A percentile compares a stretch with the other conserved stretches of the same genome.
These are phyloP conservation scores for Chloroceryle aenea DNA, from an alignment of 2,113 vertebrate genomes.

Conservation along the genomic window DNA sequence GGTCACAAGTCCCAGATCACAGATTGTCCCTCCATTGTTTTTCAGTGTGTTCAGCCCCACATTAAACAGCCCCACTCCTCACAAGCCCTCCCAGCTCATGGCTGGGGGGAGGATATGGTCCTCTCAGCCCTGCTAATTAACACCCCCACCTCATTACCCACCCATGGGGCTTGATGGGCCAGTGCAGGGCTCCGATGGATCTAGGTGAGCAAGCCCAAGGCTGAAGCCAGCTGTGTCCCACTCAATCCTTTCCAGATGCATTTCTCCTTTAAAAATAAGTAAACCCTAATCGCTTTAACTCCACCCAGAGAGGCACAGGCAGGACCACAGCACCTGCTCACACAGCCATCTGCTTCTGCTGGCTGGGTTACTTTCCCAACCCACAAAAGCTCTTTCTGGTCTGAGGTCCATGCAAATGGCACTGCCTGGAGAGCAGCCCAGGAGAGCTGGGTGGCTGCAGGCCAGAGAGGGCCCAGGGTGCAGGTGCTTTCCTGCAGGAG, in stretches of 20 bases:
- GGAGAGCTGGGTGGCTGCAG: neutral
- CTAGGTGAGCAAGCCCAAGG: neutral
- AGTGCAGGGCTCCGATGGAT: neutral
- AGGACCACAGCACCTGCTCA: neutral
- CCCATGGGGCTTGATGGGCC: neutral
- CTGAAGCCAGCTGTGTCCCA: rapidly evolving
- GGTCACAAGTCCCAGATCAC: neutral
- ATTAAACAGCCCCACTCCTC: neutral
- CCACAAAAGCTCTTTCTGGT: neutral
- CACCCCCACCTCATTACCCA: neutral
- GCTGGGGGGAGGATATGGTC: rapidly evolving
- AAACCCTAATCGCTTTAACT: neutral
- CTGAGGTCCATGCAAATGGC: neutral
- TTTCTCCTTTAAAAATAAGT: neutral
- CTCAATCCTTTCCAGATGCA: neutral
- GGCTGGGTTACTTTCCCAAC: neutral
- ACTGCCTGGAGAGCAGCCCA: neutral
- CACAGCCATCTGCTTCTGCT: neutral
- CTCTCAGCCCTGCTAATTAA: neutral
- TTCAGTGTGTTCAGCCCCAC: rapidly evolving
- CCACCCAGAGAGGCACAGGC: rapidly evolving
- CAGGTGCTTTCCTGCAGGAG: neutral
- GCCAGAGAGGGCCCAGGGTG: neutral
- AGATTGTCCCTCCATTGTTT: neutral
- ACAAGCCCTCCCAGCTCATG: rapidly evolving